These are phyloP conservation scores for Euschistus heros DNA, from an alignment of 1,140 invertebrate species.

Conservation along the genomic window DNA sequence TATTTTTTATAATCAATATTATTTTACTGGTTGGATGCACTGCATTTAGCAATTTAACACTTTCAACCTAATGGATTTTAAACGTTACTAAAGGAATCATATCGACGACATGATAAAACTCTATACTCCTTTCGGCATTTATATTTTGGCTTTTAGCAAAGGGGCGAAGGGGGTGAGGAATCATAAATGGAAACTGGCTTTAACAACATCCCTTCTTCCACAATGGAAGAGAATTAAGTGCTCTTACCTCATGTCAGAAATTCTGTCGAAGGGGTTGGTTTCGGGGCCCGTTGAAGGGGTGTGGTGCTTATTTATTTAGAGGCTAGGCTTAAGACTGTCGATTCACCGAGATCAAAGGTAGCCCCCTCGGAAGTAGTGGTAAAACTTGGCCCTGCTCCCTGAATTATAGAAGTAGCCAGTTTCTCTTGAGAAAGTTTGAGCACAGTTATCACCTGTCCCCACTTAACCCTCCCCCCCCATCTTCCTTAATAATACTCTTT, in stretches of 20 bases:
- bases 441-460: too few species aligned
- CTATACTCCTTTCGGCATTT: background rate
- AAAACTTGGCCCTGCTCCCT: background rate
- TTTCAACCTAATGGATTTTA: too few species aligned
- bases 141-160: background rate
- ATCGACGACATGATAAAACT: too few species aligned
- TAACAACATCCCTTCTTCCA: background rate
- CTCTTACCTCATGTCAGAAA: conserved; percentile 12
- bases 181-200: background rate
- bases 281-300: background rate
- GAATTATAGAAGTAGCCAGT: background rate
- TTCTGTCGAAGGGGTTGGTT: conserved; percentile 4
- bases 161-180: background rate
- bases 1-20: too few species aligned
- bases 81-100: too few species aligned
- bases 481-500: too few species aligned
- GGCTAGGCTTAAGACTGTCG: conserved; percentile 7
- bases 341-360: conserved; percentile 6
- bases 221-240: conserved; percentile 6
- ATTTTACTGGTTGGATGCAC: too few species aligned
- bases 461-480: too few species aligned
- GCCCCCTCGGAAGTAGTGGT: conserved; percentile 7
- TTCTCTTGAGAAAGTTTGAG: too few species aligned
- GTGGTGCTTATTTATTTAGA: background rate
- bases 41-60: too few species aligned